These are phyloP conservation scores for Merluccius polli DNA, from an alignment of 2,797 vertebrate species.

Conservation along the genomic window DNA sequence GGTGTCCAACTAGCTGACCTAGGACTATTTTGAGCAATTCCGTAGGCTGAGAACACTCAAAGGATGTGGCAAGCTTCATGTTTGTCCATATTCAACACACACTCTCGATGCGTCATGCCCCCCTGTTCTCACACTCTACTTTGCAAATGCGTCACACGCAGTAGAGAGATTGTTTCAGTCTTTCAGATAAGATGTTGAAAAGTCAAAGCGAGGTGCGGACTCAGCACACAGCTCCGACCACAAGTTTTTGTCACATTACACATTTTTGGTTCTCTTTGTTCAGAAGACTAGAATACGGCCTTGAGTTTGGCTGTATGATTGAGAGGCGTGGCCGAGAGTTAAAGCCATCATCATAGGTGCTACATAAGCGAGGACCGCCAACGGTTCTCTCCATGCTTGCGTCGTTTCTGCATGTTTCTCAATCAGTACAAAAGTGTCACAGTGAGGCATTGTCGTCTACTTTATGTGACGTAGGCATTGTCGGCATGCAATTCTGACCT, in stretches of 20 bases:
- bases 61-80: background rate
- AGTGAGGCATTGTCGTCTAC: background rate
- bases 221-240: too few relatives aligned
- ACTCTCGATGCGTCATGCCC: background rate
- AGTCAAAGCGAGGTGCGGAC: too few relatives aligned
- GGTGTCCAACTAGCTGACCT: too few relatives aligned
- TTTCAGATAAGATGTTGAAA: background rate
- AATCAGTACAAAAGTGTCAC: background rate
- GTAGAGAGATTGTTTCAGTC: too few relatives aligned
- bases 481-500: slow-evolving; percentile 69
- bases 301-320: background rate
- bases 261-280: too few relatives aligned
- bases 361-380: background rate
- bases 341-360: background rate
- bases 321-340: background rate
- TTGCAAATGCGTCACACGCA: background rate
- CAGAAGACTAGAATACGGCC: too few relatives aligned
- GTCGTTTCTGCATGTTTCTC: background rate
- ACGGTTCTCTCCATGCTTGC: background rate
- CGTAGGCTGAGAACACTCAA: background rate
- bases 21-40: background rate
- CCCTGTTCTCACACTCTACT: too few relatives aligned
- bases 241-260: too few relatives aligned
- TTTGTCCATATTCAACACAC: background rate
- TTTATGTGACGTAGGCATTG: background rate